Evolutionary conservation across 2,113 vertebrate genomes (phyloP), one percentile per base, ranked within the genome.

Genomic region (Callopanchax toddi): DNA sequence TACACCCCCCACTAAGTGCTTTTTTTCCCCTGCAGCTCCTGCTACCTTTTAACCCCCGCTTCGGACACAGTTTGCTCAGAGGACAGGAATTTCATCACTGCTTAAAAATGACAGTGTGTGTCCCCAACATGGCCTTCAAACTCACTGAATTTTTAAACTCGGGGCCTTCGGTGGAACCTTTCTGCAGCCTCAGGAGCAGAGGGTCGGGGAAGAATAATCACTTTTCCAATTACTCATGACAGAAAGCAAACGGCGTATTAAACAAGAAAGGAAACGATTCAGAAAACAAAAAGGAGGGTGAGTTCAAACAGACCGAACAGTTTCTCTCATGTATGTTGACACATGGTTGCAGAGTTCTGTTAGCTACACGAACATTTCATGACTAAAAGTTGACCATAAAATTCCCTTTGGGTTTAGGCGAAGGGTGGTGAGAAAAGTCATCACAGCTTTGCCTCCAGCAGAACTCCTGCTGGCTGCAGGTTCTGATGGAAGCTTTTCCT

Each of bases 381-480:
- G 18, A 76, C 76, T 67, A 48, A 61, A 66, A 74, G 71, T 79
- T 71, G 71, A 84, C 71, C 66, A 4, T 64, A 49, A 59, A 65
- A 81, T 78, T 84, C 79, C 86, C 71, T 86, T 82, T 84, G 79
- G 79, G 74, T 75, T 85, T 63, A 67, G 81, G 63, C 43, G 62
- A 52, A 71, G 60, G 50, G 60, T 39, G 66, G 60, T 63, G 74
- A 85, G 71, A 74, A 74, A 60, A 82, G 76, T 82, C 71, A 64
- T 80, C 84, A 81, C 81, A 76, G 83, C 76, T 68, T 70, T 55
- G 75, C 83, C 74, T 65, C 71, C 77, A 79, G 83, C 61, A 11
- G 52, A 18, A 1, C 74, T 81, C 78, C 58, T 40, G 46, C 67
- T 32, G 9, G 65, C 79, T 62, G 76, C 59, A 72, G 80, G 70